phyloP scores from a whole-genome alignment of 2,113 vertebrate species.

The Symphodus melops region DNA sequence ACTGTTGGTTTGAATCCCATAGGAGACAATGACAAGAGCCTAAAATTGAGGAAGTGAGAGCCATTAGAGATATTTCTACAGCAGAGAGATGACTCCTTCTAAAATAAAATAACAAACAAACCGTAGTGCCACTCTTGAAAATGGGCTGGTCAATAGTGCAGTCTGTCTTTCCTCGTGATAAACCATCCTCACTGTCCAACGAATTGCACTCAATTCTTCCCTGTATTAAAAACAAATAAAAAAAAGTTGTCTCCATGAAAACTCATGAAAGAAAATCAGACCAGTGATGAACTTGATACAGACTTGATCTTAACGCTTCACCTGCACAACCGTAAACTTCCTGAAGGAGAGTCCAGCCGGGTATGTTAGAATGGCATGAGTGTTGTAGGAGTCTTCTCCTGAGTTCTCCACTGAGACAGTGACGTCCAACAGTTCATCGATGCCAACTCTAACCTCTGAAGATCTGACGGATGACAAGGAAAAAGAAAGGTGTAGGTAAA shows the following conservation, averaged over 20 bases:
- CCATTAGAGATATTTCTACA: neutral
- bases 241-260: neutral
- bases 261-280: neutral
- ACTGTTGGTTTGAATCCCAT: constrained; percentile 67
- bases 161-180: constrained; percentile 50
- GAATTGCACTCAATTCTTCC: constrained; percentile 81
- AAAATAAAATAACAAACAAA: constrained; percentile 41
- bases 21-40: constrained; percentile 76
- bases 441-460: constrained; percentile 79
- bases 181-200: constrained; percentile 51
- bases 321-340: constrained; percentile 71
- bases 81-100: neutral
- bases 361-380: constrained; percentile 77
- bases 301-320: constrained; percentile 29
- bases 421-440: constrained; percentile 79
- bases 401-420: constrained; percentile 82
- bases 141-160: constrained; percentile 85
- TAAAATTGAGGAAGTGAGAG: constrained; percentile 36
- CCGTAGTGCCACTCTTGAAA: constrained; percentile 76
- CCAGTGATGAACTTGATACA: neutral
- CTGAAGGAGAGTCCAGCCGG: constrained; percentile 84
- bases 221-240: constrained; percentile 42
- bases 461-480: constrained; percentile 50
- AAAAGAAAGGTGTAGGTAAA: neutral
- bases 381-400: constrained; percentile 86